These are phyloP conservation scores for Carettochelys insculpta DNA, from an alignment of 2,113 vertebrate species.

Conservation along the genomic window DNA sequence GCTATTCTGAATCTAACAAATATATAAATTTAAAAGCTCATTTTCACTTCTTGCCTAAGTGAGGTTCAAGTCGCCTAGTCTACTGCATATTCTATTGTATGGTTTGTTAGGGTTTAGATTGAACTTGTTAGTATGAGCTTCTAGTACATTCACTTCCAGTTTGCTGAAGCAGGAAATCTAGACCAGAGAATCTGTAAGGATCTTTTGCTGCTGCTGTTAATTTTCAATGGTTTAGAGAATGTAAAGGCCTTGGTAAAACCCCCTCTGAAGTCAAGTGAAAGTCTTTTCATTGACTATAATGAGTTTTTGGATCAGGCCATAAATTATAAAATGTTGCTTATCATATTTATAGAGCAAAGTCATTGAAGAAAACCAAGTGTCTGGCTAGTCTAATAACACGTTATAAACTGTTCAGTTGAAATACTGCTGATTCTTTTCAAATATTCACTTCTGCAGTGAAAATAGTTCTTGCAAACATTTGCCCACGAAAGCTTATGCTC, in stretches of 20 bases:
- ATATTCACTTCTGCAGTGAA: background rate
- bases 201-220: background rate
- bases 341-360: background rate
- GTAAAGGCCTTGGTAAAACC: constrained; percentile 3
- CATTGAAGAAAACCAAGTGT: background rate
- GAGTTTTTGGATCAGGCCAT: background rate
- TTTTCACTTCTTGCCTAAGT: background rate
- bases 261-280: constrained; percentile 9
- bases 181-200: background rate
- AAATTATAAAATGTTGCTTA: background rate
- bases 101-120: background rate
- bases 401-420: background rate
- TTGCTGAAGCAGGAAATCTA: background rate
- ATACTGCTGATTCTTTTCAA: background rate
- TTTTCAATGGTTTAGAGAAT: constrained; percentile 39
- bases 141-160: background rate
- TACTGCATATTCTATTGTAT: background rate
- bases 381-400: background rate
- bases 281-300: constrained; percentile 22
- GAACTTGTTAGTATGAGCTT: background rate
- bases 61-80: background rate
- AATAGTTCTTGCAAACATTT: background rate
- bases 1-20: background rate
- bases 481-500: too few species aligned
- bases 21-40: background rate